Evolutionary conservation across 1,140 invertebrate genomes (phyloP).

Genomic region (Drosophila cardini): DNA sequence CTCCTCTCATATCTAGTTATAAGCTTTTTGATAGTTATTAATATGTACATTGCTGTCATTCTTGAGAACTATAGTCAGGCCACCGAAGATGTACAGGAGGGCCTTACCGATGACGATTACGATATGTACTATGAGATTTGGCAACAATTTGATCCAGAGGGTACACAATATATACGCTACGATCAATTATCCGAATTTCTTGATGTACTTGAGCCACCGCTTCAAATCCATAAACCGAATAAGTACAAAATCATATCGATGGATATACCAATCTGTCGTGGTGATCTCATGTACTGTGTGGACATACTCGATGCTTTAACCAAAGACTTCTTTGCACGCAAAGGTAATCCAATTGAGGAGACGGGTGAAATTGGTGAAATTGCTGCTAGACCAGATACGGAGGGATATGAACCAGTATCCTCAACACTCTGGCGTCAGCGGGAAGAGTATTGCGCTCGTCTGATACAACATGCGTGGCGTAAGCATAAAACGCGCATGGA

Average conservation of each 20-base stretch:
- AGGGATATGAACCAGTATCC: constrained; percentile 96
- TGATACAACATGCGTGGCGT: constrained; percentile 97
- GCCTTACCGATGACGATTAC: constrained; percentile 98
- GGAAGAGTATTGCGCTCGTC: constrained; percentile 97
- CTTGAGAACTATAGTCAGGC: constrained; percentile 99
- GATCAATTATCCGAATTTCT: constrained; percentile 97
- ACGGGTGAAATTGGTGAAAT: constrained; percentile 93
- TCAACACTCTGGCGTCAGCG: constrained; percentile 97
- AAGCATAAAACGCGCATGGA: constrained; percentile 91
- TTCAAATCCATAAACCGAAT: constrained; percentile 98
- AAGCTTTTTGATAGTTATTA: constrained; percentile 98
- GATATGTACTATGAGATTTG: constrained; percentile 99
- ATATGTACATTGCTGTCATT: constrained; percentile 99
- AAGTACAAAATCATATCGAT: constrained; percentile 99
- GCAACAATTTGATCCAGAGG: constrained; percentile 99
- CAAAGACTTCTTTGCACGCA: constrained; percentile 98
- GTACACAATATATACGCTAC: constrained; percentile 98
- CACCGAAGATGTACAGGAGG: constrained; percentile 99
- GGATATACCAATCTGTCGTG: constrained; percentile 99
- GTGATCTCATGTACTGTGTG: constrained; percentile 98
- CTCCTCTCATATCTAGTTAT: constrained; percentile 98
- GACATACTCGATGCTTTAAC: constrained; percentile 98
- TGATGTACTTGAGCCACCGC: constrained; percentile 95
- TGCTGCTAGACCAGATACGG: constrained; percentile 90
- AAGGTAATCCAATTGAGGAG: constrained; percentile 96